Evolutionary conservation across 2,888 invertebrate genomes (phyloP).

Genomic region (Orthosia cruda): DNA sequence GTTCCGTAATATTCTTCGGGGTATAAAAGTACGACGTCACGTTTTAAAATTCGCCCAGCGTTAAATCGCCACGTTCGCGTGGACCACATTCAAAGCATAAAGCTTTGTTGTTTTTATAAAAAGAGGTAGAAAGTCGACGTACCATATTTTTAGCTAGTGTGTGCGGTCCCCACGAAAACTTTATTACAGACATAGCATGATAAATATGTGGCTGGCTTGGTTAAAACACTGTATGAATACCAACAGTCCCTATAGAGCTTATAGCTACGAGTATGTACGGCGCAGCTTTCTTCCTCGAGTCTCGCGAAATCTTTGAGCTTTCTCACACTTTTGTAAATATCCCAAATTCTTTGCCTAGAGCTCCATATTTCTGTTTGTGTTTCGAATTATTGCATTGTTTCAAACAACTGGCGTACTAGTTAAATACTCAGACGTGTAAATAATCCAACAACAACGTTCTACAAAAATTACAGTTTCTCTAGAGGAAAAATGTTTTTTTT

Average conservation of each 20-base stretch:
- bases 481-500: not conserved
- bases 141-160: slow-evolving; percentile 64
- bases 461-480: not conserved
- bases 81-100: slow-evolving; percentile 64
- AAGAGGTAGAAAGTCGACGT: slow-evolving; percentile 64
- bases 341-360: slow-evolving; percentile 40
- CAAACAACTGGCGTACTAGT: slow-evolving; percentile 26
- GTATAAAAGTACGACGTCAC: slow-evolving; percentile 51
- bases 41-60: slow-evolving; percentile 63
- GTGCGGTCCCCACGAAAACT: slow-evolving; percentile 66
- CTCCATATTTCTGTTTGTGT: slow-evolving; percentile 51
- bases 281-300: slow-evolving; percentile 52
- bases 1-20: slow-evolving; percentile 46
- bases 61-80: slow-evolving; percentile 66
- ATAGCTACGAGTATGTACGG: slow-evolving; percentile 45
- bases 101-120: slow-evolving; percentile 67
- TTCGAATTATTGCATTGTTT: slow-evolving; percentile 52
- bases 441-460: not conserved
- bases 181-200: slow-evolving; percentile 66
- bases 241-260: slow-evolving; percentile 31
- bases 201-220: slow-evolving; percentile 59
- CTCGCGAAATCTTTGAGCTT: slow-evolving; percentile 53
- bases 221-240: slow-evolving; percentile 62
- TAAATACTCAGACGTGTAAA: slow-evolving; percentile 6
- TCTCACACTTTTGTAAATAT: slow-evolving; percentile 51